Conservation (phyloP, 2,888 invertebrate species). For the Mimas tiliae region DNA sequence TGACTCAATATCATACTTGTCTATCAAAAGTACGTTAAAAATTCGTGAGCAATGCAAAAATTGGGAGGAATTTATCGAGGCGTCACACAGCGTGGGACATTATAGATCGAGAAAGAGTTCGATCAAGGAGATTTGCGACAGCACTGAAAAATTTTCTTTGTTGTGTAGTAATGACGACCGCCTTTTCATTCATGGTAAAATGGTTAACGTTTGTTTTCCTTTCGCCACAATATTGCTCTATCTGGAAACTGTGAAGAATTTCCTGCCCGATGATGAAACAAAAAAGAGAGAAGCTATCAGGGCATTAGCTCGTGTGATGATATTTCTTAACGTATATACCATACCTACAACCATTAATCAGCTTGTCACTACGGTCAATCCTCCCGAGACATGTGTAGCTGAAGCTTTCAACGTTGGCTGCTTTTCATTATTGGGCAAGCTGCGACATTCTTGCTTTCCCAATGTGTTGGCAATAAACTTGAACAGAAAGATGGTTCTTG, state of each 20-base stretch:
- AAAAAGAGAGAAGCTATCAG: conserved; percentile 4
- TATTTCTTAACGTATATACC: not conserved
- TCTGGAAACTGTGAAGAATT: not conserved
- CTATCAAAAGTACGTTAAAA: not conserved
- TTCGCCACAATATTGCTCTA: not conserved
- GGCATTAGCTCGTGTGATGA: not conserved
- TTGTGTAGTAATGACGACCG: conserved; percentile 11
- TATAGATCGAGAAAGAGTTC: conserved; percentile 1
- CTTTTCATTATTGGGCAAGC: not conserved
- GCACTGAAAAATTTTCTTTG: not conserved
- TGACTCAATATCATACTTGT: not conserved
- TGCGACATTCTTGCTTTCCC: conserved; percentile 1
- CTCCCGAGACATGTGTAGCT: too few species aligned
- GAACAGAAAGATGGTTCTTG: conserved; percentile 8
- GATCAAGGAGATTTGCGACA: not conserved
- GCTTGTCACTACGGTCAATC: not conserved
- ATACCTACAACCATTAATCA: not conserved
- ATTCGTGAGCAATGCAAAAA: not conserved
- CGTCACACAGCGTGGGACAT: not conserved
- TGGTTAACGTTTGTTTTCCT: not conserved
- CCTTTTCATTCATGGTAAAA: not conserved
- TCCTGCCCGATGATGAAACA: not conserved
- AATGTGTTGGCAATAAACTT: not conserved
- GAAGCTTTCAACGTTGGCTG: not conserved
- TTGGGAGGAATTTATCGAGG: conserved; percentile 7